Percentiles rank a stretch among this genome's conserved stretches.
These are phyloP conservation scores for Gastrophysa polygoni DNA, from an alignment of 2,888 invertebrate genomes.

Conservation along the genomic window DNA sequence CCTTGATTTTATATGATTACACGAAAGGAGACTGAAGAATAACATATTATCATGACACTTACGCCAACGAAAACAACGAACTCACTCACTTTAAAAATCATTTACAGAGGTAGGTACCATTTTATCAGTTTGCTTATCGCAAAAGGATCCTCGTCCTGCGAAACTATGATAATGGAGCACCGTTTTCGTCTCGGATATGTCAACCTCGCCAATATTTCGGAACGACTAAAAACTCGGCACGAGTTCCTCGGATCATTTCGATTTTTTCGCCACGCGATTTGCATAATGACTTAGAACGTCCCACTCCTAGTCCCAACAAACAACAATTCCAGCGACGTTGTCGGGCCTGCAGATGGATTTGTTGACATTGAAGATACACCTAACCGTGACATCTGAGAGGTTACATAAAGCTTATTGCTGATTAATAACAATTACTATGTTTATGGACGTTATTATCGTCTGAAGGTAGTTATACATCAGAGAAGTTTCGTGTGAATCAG, in stretches of 20 bases:
- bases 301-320: slow-evolving; percentile 28
- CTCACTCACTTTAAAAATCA: slow-evolving; percentile 36
- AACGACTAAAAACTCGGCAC: slow-evolving; percentile 36
- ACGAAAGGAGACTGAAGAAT: too few species aligned
- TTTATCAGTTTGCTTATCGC: too few species aligned
- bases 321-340: slow-evolving; percentile 19
- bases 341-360: slow-evolving; percentile 1
- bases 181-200: slow-evolving; percentile 28
- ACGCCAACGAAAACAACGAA: slow-evolving; percentile 23
- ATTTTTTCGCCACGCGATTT: slow-evolving; percentile 37
- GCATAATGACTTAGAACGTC: slow-evolving; percentile 38
- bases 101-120: too few species aligned
- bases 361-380: not conserved
- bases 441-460: not conserved
- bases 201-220: slow-evolving; percentile 34
- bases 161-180: not conserved
- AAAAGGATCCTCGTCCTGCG: slow-evolving; percentile 5
- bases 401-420: not conserved
- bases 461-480: too few species aligned
- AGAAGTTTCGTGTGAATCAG: too few species aligned
- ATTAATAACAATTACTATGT: not conserved
- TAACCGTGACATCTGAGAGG: not conserved
- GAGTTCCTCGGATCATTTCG: slow-evolving; percentile 35
- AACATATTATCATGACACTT: slow-evolving; percentile 10
- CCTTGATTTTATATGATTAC: too few species aligned